Evolutionary conservation across 2,113 vertebrate species (phyloP).

Genomic region (Channa maculata): DNA sequence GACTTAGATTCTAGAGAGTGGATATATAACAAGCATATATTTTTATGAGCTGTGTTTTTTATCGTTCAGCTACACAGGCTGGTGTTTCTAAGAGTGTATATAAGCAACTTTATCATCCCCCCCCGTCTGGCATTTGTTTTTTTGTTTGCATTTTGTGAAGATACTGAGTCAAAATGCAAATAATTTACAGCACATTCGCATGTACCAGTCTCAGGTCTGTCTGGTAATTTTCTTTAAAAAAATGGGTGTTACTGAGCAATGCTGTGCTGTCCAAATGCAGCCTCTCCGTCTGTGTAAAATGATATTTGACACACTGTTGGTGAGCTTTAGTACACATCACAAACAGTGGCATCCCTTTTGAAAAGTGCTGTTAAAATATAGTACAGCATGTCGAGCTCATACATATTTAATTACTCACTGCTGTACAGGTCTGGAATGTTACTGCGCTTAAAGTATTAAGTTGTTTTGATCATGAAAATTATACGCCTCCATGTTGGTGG

Average conservation of each 20-base stretch:
- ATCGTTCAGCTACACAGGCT: conserved; percentile 14
- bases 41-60: conserved; percentile 20
- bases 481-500: not conserved
- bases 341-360: conserved; percentile 51
- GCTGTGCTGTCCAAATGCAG: conserved; percentile 39
- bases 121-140: not conserved
- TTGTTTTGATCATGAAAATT: conserved; percentile 48
- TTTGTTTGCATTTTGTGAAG: conserved; percentile 4
- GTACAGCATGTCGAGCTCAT: conserved; percentile 56
- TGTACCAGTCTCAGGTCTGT: conserved; percentile 1
- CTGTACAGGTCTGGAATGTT: conserved; percentile 30
- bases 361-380: conserved; percentile 55
- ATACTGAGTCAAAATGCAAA: not conserved
- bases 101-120: conserved; percentile 9
- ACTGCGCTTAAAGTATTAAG: conserved; percentile 26
- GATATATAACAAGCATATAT: not conserved
- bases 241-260: conserved; percentile 9
- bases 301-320: conserved; percentile 51
- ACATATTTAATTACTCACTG: conserved; percentile 67
- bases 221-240: conserved; percentile 23
- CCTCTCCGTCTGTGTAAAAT: conserved; percentile 36
- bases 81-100: conserved; percentile 13
- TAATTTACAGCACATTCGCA: conserved; percentile 20
- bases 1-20: not conserved
- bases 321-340: conserved; percentile 48